Evolutionary conservation across 2,113 vertebrate species (phyloP), one percentile per base, ranked within the genome.

Genomic region (Cheirogaleus medius): DNA sequence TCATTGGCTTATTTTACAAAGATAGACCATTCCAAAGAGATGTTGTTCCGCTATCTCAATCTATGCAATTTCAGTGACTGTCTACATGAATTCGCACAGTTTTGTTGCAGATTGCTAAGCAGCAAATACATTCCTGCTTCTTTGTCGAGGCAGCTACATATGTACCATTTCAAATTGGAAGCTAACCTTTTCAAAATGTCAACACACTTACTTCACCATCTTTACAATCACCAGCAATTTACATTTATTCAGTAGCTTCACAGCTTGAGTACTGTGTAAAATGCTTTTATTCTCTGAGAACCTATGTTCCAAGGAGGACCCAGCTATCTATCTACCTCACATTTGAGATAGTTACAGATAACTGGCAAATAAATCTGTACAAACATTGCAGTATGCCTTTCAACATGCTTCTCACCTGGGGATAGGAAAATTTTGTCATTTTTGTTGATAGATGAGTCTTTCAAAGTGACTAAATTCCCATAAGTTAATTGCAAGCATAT

Each of bases 131-230:
- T 82, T 58, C 11, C 3, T 86, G 63, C 32, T 78, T 92, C 66
- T 42, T 5, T 58, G 44, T 66, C 64, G 39, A 96, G 60, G 92
- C 80, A 37, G 37, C 91, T 91, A 58, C 69, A 88, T 69, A 56
- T 82, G 29, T 63, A 39, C 60, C 91, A 56, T 88, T 95, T 94
- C 81, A 88, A 29, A 93, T 10, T 29, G 69, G 76, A 95, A 78
- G 71, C 81, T 95, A 88, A 95, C 74, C 95, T 98, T 96, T 96
- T 90, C 92, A 82, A 91, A 96, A 95, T 87, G 91, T 93, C 76
- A 97, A 17, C 87, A 93, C 47, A 92, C 52, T 90, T 63, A 82
- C 54, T 58, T 60, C 71, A 58, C 71, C 18, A 60, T 95, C 69
- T 90, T 95, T 85, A 92, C 63, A 92, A 60, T 94, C 56, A 77